Evolutionary conservation across 1,140 invertebrate species (phyloP).

Genomic region (Drosophila dunni): DNA sequence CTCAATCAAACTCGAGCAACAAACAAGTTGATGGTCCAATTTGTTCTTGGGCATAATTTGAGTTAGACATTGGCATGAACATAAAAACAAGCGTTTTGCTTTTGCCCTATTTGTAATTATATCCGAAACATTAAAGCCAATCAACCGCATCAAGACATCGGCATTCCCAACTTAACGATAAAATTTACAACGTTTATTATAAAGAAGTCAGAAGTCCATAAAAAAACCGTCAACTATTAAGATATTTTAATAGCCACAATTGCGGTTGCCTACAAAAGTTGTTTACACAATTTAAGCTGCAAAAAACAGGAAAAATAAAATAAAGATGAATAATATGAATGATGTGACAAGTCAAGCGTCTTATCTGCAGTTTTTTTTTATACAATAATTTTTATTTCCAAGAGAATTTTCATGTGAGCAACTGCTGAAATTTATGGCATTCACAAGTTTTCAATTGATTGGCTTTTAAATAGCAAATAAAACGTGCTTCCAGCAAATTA

Average conservation of each 20-base stretch:
- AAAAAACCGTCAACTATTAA: conserved; percentile 37
- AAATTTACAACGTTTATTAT: conserved; percentile 19
- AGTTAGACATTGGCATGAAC: conserved; percentile 23
- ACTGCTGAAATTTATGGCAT: conserved; percentile 76
- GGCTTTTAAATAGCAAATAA: conserved; percentile 66
- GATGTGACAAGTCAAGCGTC: conserved; percentile 61
- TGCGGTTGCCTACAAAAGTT: conserved; percentile 40
- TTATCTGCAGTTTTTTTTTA: conserved; percentile 51
- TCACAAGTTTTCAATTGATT: conserved; percentile 67
- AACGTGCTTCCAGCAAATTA: conserved; percentile 59
- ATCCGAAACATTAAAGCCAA: conserved; percentile 60
- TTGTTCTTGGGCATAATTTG: conserved; percentile 46
- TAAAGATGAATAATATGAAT: conserved; percentile 49
- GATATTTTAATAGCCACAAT: conserved; percentile 31
- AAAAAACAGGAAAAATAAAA: conserved; percentile 30
- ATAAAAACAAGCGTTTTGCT: conserved; percentile 13
- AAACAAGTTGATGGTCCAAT: conserved; percentile 7
- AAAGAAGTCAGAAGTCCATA: conserved; percentile 19
- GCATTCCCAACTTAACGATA: conserved; percentile 15
- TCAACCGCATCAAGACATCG: conserved; percentile 32
- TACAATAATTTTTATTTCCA: neutral
- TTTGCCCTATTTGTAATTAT: conserved; percentile 38
- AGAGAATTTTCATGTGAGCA: conserved; percentile 34
- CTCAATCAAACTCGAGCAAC: conserved; percentile 63
- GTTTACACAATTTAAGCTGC: conserved; percentile 54